phyloP scores from a whole-genome alignment of 2,113 vertebrate genomes.

The Tangachromis dhanisi region DNA sequence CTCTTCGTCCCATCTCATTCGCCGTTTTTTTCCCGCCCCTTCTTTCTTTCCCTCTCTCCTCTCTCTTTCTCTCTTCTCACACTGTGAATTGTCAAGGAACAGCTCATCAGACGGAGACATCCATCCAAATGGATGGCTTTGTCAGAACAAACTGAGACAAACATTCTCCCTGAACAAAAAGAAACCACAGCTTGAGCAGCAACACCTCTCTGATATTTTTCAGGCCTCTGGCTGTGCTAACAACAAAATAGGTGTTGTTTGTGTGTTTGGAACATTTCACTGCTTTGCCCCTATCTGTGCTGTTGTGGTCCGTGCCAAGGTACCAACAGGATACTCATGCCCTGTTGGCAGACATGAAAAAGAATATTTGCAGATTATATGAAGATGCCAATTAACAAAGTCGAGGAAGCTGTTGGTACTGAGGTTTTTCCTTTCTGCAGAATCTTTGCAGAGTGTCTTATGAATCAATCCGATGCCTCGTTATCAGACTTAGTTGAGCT shows the following conservation, averaged over 20 bases:
- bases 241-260: conserved; percentile 54
- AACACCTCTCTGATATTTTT: conserved; percentile 45
- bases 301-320: conserved; percentile 18
- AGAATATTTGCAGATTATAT: conserved; percentile 21
- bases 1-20: background rate
- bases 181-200: conserved; percentile 28
- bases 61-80: background rate
- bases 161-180: conserved; percentile 8
- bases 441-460: background rate
- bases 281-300: conserved; percentile 24
- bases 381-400: conserved; percentile 42
- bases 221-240: conserved; percentile 44
- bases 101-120: conserved; percentile 39
- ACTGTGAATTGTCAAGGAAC: conserved; percentile 23
- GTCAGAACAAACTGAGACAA: conserved; percentile 40
- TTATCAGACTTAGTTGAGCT: background rate
- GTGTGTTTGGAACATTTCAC: conserved; percentile 35
- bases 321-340: conserved; percentile 20
- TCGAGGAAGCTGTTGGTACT: background rate
- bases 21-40: background rate
- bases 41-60: background rate
- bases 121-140: conserved; percentile 37
- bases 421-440: background rate
- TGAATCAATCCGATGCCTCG: background rate
- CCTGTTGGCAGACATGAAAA: conserved; percentile 14